These are phyloP conservation scores for Tetropium fuscum DNA, from an alignment of 2,888 invertebrate species.

Conservation along the genomic window DNA sequence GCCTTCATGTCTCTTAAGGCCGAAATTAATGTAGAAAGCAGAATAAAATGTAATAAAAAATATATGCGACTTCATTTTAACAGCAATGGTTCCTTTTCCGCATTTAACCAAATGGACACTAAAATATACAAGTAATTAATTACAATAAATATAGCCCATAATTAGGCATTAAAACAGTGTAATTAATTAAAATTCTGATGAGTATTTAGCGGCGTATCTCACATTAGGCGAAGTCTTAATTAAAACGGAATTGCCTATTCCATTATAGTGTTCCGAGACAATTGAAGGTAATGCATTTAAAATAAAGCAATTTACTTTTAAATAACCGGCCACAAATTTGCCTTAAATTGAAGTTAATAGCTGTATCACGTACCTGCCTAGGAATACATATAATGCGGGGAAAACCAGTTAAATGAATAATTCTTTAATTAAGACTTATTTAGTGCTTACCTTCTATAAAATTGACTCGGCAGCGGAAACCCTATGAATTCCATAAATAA, in stretches of 20 bases:
- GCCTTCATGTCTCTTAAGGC: too few species aligned
- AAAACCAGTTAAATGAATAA: constrained; percentile 30
- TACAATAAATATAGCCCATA: constrained; percentile 1
- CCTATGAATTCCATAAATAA: too few species aligned
- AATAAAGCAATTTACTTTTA: constrained; percentile 42
- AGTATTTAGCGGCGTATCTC: constrained; percentile 14
- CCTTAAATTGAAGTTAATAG: constrained; percentile 29
- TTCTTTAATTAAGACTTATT: constrained; percentile 30
- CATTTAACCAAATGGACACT: too few species aligned
- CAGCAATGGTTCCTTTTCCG: too few species aligned
- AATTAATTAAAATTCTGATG: constrained; percentile 9
- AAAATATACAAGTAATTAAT: constrained; percentile 2
- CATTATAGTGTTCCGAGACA: constrained; percentile 23
- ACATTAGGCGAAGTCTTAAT: constrained; percentile 24
- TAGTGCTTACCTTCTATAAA: constrained; percentile 16
- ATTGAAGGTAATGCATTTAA: constrained; percentile 39
- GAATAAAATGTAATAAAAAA: too few species aligned
- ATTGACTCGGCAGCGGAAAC: constrained; percentile 2
- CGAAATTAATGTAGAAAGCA: too few species aligned
- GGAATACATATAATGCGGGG: constrained; percentile 25
- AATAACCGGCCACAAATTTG: constrained; percentile 39
- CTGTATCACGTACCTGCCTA: constrained; percentile 28
- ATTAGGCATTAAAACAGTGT: background rate
- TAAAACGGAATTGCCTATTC: constrained; percentile 26
- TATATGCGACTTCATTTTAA: too few species aligned